phyloP scores from a whole-genome alignment of 2,888 invertebrate genomes.

The Mycalesis mineus region DNA sequence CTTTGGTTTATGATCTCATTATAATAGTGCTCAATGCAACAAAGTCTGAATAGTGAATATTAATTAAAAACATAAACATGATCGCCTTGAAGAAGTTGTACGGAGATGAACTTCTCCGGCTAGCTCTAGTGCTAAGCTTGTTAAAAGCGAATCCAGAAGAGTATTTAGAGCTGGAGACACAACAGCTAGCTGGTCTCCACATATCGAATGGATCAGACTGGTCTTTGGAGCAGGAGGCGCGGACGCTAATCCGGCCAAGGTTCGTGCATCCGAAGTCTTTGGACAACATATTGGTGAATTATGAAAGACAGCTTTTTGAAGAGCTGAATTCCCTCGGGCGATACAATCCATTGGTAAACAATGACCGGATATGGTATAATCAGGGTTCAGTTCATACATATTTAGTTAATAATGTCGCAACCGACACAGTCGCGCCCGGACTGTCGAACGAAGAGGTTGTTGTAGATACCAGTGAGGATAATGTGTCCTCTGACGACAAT shows the following conservation, averaged over 20 bases:
- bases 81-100: conserved; percentile 89
- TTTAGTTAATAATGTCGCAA: conserved; percentile 70
- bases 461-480: conserved; percentile 49
- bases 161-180: conserved; percentile 79
- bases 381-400: conserved; percentile 67
- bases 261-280: conserved; percentile 84
- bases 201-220: conserved; percentile 83
- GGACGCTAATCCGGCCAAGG: conserved; percentile 78
- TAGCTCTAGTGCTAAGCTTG: conserved; percentile 88
- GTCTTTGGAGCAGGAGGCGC: conserved; percentile 78
- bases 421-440: conserved; percentile 63
- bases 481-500: conserved; percentile 67
- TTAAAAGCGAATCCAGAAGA: conserved; percentile 86
- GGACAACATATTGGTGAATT: conserved; percentile 83
- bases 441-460: conserved; percentile 50
- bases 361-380: conserved; percentile 67
- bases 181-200: conserved; percentile 77
- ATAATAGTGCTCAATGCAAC: conserved; percentile 60
- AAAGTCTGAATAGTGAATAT: conserved; percentile 33
- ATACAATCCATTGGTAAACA: conserved; percentile 57
- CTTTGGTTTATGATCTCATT: conserved; percentile 54
- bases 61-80: conserved; percentile 65
- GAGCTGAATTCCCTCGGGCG: conserved; percentile 84
- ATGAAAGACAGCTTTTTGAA: conserved; percentile 85
- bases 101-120: conserved; percentile 87